Base-by-base conservation (phyloP, 2,797 vertebrate species). In the Tokudaia tokunoshimensis region DNA sequence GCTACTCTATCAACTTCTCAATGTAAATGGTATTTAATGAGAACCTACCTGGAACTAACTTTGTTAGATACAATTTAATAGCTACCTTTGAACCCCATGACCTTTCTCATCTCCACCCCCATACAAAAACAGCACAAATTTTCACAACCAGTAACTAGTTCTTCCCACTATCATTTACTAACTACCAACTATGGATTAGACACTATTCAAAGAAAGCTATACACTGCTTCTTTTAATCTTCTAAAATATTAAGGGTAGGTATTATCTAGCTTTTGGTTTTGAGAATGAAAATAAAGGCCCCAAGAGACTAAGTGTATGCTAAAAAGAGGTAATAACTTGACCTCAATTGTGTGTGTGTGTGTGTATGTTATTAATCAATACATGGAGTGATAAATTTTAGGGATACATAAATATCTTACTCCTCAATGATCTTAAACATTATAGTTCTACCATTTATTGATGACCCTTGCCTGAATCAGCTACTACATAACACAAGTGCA, bases 41-140 rank as follows among this genome's bases (percentile, higher is more conserved):
- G 75, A 94, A 91, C 85, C 26, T 93, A 85, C 47, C 41, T 83
- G 41, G 37, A 94, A 93, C 37, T 57, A n/a, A 14, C n/a, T 87
- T 97, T 70, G 89, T 72, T 93, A 96, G 63, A 93, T 61, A 55
- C 65, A 92, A 59, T 91, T 93, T 92, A 95, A 88, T 29, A 93
- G 76, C 34, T 92, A 81, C 29, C 47, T 84, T 94, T 93, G 59
- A 96, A 81, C 17, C 37, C 67, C 37, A 67, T 88, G 52, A 93
- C 31, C 34, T 14, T 92, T 80, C 59, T 94, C 72, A 34, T 90
- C 65, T 74, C 37, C 50, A 41, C 26, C 65, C 10, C 8, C 6
- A 20, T 19, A 17, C 47, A 80, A 31, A 74, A 24, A 85, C 26
- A 75, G 12, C 80, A 44, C 76, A 67, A 89, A 92, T 59, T 91